These are phyloP conservation scores for Margarornis squamiger DNA, from an alignment of 2,797 vertebrate genomes.

Conservation along the genomic window DNA sequence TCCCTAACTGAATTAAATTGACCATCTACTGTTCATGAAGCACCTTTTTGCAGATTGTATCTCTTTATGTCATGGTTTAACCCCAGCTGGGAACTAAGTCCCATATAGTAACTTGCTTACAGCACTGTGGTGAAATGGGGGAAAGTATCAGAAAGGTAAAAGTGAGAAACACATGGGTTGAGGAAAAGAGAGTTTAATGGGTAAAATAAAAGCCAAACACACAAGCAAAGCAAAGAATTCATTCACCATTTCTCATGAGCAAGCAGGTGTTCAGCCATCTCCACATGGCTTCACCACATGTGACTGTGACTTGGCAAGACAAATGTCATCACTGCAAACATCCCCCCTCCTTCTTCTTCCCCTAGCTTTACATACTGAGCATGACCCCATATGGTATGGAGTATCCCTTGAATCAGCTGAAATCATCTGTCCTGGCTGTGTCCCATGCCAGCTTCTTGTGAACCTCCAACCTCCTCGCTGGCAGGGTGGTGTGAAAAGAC, in stretches of 20 bases:
- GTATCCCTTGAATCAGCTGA: neutral
- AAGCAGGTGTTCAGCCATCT: neutral
- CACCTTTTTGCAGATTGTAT: neutral
- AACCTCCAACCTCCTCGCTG: neutral
- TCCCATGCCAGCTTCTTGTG: neutral
- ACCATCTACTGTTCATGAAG: neutral
- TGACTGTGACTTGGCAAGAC: too few species aligned
- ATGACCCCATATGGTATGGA: neutral
- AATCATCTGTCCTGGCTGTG: neutral
- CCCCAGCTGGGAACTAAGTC: neutral
- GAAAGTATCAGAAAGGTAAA: neutral
- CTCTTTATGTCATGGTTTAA: neutral
- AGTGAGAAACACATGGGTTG: neutral
- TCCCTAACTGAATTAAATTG: neutral
- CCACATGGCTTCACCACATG: accelerated
- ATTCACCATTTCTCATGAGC: neutral
- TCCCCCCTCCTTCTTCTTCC: neutral
- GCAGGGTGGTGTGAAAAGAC: accelerated
- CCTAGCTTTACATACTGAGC: too few species aligned
- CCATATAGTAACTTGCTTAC: neutral
- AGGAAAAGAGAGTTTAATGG: neutral
- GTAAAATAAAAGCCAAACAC: neutral
- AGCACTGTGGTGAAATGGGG: too few species aligned
- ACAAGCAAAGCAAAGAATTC: neutral
- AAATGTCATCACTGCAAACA: neutral